Percentiles rank a stretch among this genome's conserved stretches.
Evolutionary conservation across 2,888 invertebrate genomes (phyloP).

Genomic region (Eurytoma californica): DNA sequence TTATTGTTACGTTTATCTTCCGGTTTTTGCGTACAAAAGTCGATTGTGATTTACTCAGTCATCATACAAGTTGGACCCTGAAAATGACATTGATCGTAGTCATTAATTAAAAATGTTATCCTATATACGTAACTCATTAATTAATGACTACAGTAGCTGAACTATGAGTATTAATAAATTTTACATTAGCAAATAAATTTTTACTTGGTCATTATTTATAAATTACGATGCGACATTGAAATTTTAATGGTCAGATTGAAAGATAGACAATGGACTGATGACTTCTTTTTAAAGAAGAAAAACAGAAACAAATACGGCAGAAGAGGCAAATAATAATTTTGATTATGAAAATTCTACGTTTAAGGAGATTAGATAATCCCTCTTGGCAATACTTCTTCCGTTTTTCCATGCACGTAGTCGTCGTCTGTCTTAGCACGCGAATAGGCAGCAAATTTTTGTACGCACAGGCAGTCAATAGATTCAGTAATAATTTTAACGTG

Average conservation of each 20-base stretch:
- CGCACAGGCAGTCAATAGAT: too few species aligned
- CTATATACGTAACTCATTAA: too few species aligned
- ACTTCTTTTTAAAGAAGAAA: too few species aligned
- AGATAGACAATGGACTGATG: too few species aligned
- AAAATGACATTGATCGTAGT: not conserved
- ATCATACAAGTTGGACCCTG: not conserved
- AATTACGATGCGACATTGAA: too few species aligned
- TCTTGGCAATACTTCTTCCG: constrained; percentile 1
- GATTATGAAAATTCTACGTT: constrained; percentile 20
- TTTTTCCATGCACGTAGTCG: constrained; percentile 17
- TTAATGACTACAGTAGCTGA: too few species aligned
- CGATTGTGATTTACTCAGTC: constrained; percentile 7
- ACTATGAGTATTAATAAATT: too few species aligned
- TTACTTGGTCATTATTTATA: too few species aligned
- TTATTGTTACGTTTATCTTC: constrained; percentile 33
- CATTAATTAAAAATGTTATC: not conserved
- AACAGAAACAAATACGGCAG: too few species aligned
- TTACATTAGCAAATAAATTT: too few species aligned
- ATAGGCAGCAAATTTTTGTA: not conserved
- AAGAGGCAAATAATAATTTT: not conserved
- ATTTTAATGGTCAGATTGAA: too few species aligned
- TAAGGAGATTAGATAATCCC: constrained; percentile 38
- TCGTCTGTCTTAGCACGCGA: not conserved
- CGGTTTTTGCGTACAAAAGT: constrained; percentile 12
- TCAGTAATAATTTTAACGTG: too few species aligned